phyloP scores from a whole-genome alignment of 2,113 vertebrate species.

The Vulpes lagopus region DNA sequence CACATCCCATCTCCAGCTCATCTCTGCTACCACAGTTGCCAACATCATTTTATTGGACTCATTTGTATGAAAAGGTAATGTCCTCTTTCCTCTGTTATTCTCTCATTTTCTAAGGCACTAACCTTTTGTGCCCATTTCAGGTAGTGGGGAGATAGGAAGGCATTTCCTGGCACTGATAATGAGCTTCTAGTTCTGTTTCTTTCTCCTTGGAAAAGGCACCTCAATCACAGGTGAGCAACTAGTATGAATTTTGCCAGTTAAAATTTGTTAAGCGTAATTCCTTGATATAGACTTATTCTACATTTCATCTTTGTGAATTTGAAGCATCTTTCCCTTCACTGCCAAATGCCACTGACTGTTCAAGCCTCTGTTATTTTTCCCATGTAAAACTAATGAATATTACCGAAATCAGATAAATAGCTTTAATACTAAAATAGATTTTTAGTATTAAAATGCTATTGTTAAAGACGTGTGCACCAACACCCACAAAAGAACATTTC shows the following conservation, averaged over 20 bases:
- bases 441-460: not conserved
- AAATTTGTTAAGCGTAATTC: not conserved
- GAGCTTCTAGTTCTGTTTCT: not conserved
- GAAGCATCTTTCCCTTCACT: not conserved
- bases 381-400: not conserved
- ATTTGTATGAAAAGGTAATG: not conserved
- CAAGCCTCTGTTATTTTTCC: not conserved
- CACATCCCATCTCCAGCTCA: not conserved
- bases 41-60: not conserved
- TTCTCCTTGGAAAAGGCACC: not conserved
- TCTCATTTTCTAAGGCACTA: conserved; percentile 10
- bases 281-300: not conserved
- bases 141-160: not conserved
- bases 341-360: not conserved
- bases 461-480: not conserved
- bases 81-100: not conserved
- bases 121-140: not conserved
- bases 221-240: not conserved
- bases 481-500: not conserved
- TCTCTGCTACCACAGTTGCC: not conserved
- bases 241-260: not conserved
- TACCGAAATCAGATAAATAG: not conserved
- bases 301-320: not conserved
- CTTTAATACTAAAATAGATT: not conserved
- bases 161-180: not conserved